Conservation (phyloP, 2,797 vertebrate genomes). For the Anas flavirostris region DNA sequence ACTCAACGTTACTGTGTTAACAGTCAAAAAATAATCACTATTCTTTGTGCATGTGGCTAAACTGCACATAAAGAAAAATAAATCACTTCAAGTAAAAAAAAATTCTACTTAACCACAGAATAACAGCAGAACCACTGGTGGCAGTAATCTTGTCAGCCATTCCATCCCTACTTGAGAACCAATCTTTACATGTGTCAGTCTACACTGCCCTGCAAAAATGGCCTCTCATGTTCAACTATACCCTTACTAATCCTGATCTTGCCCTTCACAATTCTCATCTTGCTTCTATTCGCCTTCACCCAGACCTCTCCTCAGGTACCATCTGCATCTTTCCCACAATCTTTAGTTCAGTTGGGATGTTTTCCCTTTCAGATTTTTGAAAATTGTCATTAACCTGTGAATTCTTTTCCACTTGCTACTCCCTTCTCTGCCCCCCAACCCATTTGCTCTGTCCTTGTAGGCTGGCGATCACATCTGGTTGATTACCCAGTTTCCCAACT, state of each 20-base stretch:
- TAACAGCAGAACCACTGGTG: not conserved
- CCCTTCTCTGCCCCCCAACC: not conserved
- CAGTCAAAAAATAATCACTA: not conserved
- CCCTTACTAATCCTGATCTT: constrained; percentile 1
- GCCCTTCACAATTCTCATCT: not conserved
- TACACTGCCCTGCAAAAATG: not conserved
- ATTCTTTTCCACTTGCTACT: not conserved
- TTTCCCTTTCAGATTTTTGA: not conserved
- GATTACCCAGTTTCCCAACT: not conserved
- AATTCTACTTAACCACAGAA: not conserved
- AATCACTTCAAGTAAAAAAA: not conserved
- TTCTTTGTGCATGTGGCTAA: not conserved
- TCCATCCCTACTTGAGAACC: not conserved
- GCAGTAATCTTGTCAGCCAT: not conserved
- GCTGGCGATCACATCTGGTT: not conserved
- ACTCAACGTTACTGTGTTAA: not conserved
- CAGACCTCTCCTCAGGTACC: not conserved
- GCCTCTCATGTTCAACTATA: not conserved
- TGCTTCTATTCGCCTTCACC: not conserved
- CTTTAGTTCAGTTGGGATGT: not conserved
- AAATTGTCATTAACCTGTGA: not conserved
- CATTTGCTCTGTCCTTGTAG: not conserved
- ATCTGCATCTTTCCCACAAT: not conserved
- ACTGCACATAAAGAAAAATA: not conserved
- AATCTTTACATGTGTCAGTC: not conserved